phyloP scores from a whole-genome alignment of 2,888 invertebrate genomes.

The Limenitis camilla region DNA sequence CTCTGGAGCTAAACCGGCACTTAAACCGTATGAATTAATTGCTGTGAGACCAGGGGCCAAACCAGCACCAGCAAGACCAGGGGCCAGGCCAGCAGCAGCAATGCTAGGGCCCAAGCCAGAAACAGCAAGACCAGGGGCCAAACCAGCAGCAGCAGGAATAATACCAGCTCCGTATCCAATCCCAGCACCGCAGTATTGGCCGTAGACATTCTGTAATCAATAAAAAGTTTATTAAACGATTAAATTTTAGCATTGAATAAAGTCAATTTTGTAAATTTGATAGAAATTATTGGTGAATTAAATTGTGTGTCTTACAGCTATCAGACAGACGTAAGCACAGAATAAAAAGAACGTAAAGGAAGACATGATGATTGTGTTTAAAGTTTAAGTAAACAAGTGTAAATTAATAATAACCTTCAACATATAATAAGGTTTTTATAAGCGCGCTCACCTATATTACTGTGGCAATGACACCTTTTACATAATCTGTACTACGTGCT shows the following conservation, averaged over 20 bases:
- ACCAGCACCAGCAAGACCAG: too few relatives aligned
- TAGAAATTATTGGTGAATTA: not conserved
- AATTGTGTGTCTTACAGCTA: conserved; percentile 30
- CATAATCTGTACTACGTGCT: too few relatives aligned
- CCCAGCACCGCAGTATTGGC: conserved; percentile 6
- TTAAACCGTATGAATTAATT: not conserved
- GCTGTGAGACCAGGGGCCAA: too few relatives aligned
- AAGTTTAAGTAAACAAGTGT: not conserved
- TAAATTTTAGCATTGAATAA: not conserved
- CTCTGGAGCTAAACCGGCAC: not conserved
- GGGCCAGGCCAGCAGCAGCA: too few relatives aligned
- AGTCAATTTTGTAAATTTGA: not conserved
- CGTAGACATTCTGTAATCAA: conserved; percentile 6
- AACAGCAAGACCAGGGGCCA: too few relatives aligned
- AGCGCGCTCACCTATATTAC: too few relatives aligned
- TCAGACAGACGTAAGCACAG: conserved; percentile 29
- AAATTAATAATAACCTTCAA: too few relatives aligned
- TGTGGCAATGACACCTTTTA: too few relatives aligned
- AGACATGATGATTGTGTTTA: conserved; percentile 4
- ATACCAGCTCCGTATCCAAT: not conserved
- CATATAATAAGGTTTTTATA: too few relatives aligned
- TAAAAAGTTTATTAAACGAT: too few relatives aligned
- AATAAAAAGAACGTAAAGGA: conserved; percentile 7
- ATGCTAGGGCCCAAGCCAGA: too few relatives aligned
- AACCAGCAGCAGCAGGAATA: not conserved